Base-by-base conservation (phyloP, 2,888 invertebrate genomes). In the Diplazon laetatorius region DNA sequence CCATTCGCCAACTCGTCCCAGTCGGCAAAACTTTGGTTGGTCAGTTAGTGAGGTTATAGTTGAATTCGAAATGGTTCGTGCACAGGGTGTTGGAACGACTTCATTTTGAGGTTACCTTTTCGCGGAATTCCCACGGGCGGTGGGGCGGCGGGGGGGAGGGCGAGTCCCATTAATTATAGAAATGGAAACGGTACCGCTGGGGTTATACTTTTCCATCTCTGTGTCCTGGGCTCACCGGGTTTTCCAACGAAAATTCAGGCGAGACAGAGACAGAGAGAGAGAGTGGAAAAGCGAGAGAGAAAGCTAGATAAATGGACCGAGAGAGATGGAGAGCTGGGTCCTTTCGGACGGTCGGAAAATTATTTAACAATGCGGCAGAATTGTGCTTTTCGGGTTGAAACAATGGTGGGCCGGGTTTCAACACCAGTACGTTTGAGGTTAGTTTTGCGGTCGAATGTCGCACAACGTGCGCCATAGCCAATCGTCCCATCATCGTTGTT, bases 121-220 rank as follows among this genome's bases (percentile, higher is more conserved):
- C n/a, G n/a, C n/a, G 71, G 42, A 50, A 57, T 62, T 72, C 72
- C 72, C 75, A 68, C 16, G 18, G n/a, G n/a, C n/a, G n/a, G n/a
- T n/a, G n/a, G n/a, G n/a, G n/a, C n/a, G n/a, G n/a, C n/a, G n/a
- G n/a, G n/a, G n/a, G n/a, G n/a, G n/a, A n/a, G n/a, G n/a, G n/a
- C n/a, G 68, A 44, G 63, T 72, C 68, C 68, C 50, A 76, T 79
- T 79, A 79, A 79, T 79, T 76, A 79, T 79, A 68, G 20, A 75
- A 76, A 59, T 68, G 71, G 52, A 37, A 57, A 76, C 50, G 55
- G 57, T 25, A 52, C 57, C 55, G 8, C 63, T 14, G 76, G 59
- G 71, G 72, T 57, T 71, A 68, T 52, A 46, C 25, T 71, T 62
- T 50, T 48, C 57, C n/a, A 1, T 39, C 12, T 52, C 60, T 39